Conservation (phyloP, 2,888 invertebrate genomes). For the Teleiodes luculella region DNA sequence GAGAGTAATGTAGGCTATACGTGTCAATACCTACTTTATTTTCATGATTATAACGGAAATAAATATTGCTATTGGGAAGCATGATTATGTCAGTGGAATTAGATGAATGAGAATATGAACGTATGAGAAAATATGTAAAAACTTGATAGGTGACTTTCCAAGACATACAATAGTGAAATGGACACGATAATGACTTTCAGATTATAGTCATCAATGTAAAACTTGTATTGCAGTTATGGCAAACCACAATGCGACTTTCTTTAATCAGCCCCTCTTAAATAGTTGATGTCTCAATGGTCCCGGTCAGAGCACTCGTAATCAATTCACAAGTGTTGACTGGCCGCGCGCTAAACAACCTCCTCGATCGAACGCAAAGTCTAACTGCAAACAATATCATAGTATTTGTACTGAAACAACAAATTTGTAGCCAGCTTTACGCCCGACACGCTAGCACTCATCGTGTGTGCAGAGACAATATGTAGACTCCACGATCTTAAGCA, state of each 20-base stretch:
- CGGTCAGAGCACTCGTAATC: slow-evolving; percentile 38
- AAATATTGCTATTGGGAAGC: too few species aligned
- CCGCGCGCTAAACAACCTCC: slow-evolving; percentile 61
- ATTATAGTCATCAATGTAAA: too few species aligned
- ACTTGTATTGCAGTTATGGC: too few species aligned
- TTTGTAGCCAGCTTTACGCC: slow-evolving; percentile 77
- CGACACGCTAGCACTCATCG: slow-evolving; percentile 68
- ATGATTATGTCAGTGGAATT: too few species aligned
- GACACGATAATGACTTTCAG: too few species aligned
- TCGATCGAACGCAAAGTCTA: slow-evolving; percentile 73
- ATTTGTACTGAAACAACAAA: slow-evolving; percentile 78
- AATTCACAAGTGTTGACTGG: slow-evolving; percentile 55
- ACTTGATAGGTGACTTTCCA: slow-evolving; percentile 1
- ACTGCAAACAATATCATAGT: slow-evolving; percentile 76
- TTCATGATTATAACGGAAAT: too few species aligned
- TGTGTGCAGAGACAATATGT: slow-evolving; percentile 78
- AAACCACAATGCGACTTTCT: too few species aligned
- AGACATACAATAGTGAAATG: background rate
- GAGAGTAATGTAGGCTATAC: too few species aligned
- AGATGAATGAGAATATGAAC: too few species aligned
- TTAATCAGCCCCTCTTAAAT: background rate
- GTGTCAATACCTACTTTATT: too few species aligned
- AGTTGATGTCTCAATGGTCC: slow-evolving; percentile 3
- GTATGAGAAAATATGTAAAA: background rate
- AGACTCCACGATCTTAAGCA: slow-evolving; percentile 75